phyloP scores from a whole-genome alignment of 2,797 vertebrate genomes.

The Coracias cyanogaster region DNA sequence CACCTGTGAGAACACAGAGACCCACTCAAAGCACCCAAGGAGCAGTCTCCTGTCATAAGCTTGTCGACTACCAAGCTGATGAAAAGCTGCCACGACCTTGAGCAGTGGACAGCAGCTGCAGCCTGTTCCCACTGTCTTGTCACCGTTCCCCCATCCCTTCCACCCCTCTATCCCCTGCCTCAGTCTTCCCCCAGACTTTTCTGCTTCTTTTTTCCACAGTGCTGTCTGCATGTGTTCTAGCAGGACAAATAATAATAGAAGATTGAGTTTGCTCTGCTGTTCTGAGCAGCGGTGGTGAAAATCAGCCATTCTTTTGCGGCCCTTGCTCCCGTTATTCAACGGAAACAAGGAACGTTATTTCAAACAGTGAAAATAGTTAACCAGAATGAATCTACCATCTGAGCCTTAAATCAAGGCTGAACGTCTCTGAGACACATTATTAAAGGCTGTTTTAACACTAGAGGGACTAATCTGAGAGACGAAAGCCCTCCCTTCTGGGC shows the following conservation, averaged over 20 bases:
- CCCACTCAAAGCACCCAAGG: not conserved
- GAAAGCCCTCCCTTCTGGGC: not conserved
- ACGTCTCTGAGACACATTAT: not conserved
- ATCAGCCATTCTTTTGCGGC: not conserved
- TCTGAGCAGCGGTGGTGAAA: not conserved
- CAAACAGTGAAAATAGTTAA: not conserved
- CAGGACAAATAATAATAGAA: not conserved
- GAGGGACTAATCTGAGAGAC: not conserved
- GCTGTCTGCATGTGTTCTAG: not conserved
- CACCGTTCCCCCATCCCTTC: not conserved
- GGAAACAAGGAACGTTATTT: not conserved
- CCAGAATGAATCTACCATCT: not conserved
- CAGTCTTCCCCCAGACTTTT: not conserved
- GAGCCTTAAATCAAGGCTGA: not conserved
- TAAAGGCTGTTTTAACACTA: not conserved
- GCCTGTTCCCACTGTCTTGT: not conserved
- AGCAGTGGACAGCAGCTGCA: not conserved
- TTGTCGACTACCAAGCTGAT: not conserved
- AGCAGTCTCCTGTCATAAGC: not conserved
- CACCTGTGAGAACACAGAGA: conserved; percentile 78
- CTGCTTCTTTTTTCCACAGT: not conserved
- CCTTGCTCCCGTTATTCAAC: not conserved
- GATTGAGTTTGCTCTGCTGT: not conserved
- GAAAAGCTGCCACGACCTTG: not conserved
- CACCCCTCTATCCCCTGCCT: not conserved